Evolutionary conservation across 2,888 invertebrate species (phyloP).

Genomic region (Polylopha cassiicola): DNA sequence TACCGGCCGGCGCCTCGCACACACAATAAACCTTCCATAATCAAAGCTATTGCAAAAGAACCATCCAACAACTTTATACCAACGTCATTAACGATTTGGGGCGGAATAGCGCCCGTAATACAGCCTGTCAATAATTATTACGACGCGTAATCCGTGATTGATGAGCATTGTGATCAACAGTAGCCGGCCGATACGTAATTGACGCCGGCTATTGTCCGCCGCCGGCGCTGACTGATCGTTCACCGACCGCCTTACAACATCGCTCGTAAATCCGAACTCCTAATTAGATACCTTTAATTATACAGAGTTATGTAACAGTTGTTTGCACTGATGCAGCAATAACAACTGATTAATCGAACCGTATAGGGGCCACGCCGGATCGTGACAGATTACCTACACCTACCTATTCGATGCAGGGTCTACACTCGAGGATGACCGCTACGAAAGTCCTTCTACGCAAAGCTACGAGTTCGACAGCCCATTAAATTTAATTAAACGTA

Average conservation of each 20-base stretch:
- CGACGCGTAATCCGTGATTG: constrained; percentile 62
- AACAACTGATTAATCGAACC: constrained; percentile 40
- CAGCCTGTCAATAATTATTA: constrained; percentile 68
- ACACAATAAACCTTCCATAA: constrained; percentile 4
- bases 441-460: neutral
- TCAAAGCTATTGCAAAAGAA: constrained; percentile 26
- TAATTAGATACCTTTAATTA: constrained; percentile 64
- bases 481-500: no score
- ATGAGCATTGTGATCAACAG: constrained; percentile 64
- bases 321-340: constrained; percentile 38
- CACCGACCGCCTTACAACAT: constrained; percentile 40
- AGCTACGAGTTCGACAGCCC: constrained; percentile 1
- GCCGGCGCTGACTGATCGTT: constrained; percentile 50
- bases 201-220: constrained; percentile 54
- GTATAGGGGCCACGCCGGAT: constrained; percentile 29
- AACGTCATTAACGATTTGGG: constrained; percentile 45
- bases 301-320: constrained; percentile 49
- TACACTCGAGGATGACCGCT: no score
- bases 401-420: constrained; percentile 1
- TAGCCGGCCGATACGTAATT: constrained; percentile 59
- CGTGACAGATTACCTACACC: constrained; percentile 26
- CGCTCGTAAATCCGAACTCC: constrained; percentile 43
- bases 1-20: constrained; percentile 19
- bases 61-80: constrained; percentile 11
- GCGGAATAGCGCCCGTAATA: constrained; percentile 40